Evolutionary conservation across 2,113 vertebrate species (phyloP).

Genomic region (Thamnophis sirtalis): DNA sequence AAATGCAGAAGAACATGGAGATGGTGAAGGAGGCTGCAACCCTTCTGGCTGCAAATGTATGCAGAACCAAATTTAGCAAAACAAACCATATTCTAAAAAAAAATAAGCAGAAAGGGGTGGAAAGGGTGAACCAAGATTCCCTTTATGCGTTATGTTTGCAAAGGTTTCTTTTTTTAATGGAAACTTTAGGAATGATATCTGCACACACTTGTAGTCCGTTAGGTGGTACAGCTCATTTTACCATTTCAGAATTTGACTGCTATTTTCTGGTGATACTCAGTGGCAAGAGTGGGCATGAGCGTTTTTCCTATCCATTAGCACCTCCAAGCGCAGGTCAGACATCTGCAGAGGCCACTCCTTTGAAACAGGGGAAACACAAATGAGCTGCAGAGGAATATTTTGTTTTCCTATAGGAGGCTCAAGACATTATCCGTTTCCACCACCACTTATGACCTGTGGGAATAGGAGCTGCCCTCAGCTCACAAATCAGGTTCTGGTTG

Average conservation of each 20-base stretch:
- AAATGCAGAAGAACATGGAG: neutral
- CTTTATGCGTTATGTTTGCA: neutral
- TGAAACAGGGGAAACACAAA: neutral
- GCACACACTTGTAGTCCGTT: no score
- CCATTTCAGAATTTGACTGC: neutral
- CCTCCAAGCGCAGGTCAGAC: neutral
- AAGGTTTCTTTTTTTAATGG: neutral
- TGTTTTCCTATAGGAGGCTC: neutral
- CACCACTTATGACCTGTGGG: no score
- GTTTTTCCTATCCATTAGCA: neutral
- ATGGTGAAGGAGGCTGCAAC: neutral
- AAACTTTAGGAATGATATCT: neutral
- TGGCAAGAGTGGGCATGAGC: neutral
- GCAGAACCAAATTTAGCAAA: neutral
- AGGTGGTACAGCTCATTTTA: no score
- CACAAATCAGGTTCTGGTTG: neutral
- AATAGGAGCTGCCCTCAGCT: neutral
- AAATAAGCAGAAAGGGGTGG: neutral
- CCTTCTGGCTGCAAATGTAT: neutral
- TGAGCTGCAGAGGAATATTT: constrained; percentile 31
- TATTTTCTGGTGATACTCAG: neutral
- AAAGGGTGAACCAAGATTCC: neutral
- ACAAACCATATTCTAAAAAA: neutral
- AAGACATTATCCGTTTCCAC: neutral
- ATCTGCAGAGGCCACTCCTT: neutral